Conservation (phyloP, 1,140 invertebrate species). For the Glomeris maerens region DNA sequence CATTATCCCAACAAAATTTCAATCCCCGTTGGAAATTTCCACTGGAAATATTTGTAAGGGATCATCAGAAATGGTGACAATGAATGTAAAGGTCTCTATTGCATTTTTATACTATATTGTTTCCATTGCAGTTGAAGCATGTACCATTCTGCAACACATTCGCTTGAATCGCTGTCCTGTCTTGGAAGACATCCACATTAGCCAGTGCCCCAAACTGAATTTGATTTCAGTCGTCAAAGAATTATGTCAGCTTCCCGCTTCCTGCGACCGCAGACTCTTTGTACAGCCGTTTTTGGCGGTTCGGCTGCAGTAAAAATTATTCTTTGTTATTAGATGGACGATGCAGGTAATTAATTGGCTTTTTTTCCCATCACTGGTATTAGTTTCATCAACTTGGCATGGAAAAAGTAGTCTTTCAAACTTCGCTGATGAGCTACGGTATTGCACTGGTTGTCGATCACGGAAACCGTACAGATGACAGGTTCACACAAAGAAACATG, state of each 20-base stretch:
- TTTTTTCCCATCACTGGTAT: too few species aligned
- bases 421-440: background rate
- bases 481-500: background rate
- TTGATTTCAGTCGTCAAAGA: background rate
- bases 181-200: slow-evolving; percentile 7
- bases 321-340: background rate
- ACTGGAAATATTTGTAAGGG: background rate
- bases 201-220: slow-evolving; percentile 14
- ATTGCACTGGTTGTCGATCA: background rate
- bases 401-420: slow-evolving; percentile 8
- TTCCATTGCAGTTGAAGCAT: slow-evolving; percentile 15
- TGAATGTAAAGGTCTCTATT: background rate
- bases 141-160: slow-evolving; percentile 12
- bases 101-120: background rate
- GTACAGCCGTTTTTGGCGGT: slow-evolving; percentile 13
- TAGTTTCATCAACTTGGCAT: background rate
- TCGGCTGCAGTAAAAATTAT: background rate
- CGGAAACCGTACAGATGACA: background rate
- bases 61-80: background rate
- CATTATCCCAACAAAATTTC: too few species aligned
- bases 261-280: slow-evolving; percentile 1
- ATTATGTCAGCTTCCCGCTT: background rate
- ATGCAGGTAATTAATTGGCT: background rate
- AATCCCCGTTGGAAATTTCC: background rate
- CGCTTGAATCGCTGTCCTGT: slow-evolving; percentile 5